Evolutionary conservation across 2,113 vertebrate species (phyloP).

Genomic region (Octodon degus): DNA sequence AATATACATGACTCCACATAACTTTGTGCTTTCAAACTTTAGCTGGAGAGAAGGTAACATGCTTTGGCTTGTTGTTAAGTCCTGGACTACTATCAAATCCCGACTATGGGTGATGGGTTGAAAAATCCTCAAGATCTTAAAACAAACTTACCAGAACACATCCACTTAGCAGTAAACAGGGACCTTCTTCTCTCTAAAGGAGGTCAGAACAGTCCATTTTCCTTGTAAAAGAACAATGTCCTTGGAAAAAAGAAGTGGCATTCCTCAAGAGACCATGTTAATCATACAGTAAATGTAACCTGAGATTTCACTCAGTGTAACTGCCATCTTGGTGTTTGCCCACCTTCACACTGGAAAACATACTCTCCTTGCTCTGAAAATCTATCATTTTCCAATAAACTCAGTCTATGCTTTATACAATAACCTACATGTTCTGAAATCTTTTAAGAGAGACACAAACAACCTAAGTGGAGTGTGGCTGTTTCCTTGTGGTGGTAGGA

Average conservation of each 20-base stretch:
- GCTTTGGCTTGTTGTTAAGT: background rate
- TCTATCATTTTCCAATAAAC: background rate
- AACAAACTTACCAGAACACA: background rate
- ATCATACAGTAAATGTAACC: background rate
- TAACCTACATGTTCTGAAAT: background rate
- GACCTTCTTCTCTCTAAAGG: background rate
- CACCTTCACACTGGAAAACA: background rate
- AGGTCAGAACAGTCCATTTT: background rate
- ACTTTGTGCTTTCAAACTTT: background rate
- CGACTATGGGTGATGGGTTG: rapidly evolving
- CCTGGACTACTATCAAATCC: background rate
- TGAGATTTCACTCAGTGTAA: background rate
- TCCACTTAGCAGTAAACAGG: background rate
- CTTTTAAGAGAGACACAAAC: background rate
- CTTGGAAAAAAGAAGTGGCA: background rate
- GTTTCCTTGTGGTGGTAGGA: background rate
- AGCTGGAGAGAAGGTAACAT: background rate
- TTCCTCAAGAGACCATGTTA: background rate
- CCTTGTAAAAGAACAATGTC: background rate
- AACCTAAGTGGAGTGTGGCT: background rate
- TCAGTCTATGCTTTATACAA: background rate
- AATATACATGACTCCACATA: background rate
- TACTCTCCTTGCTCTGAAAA: background rate
- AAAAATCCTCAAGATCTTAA: background rate
- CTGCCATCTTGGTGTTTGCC: background rate